Base-by-base conservation (phyloP, 2,797 vertebrate genomes). In the Antrozous pallidus region DNA sequence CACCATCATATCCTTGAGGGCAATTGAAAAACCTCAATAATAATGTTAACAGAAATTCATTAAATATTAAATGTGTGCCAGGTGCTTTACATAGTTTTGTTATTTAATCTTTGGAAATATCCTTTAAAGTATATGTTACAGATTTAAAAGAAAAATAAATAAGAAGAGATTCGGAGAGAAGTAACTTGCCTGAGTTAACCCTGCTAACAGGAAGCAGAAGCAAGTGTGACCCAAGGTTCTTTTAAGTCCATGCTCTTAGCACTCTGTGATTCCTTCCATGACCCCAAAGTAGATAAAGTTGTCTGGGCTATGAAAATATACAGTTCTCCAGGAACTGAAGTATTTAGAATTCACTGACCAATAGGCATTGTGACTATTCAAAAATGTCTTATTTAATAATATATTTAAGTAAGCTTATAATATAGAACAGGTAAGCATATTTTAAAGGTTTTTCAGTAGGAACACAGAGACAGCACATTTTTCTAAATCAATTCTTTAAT, bases 401-500 rank as follows among this genome's bases (percentile, higher is more conserved):
- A 87, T 45, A 8, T 49, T 94, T 75, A 45, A 90, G 51, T 56
- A 61, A 84, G 51, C 36, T 91, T 87, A 38, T 58, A 63, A 40
- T 38, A 74, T 22, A 88, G n/a, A 67, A 84, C 4, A 47, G 5
- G 54, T 38, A 67, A 77, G 65, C n/a, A 94, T 20, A 86, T 94
- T 51, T 82, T 83, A 63, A 78, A 85, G 54, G 33, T 86, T 83
- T 83, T 95, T 86, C 67, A 54, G 42, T 22, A 92, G 26, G 38
- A 89, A 88, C 74, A n/a, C 11, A 78, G 69, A 77, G 33, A 70
- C 40, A 63, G 65, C 11, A 22, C 65, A 31, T 7, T 71, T 92
- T 94, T 84, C 88, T 84, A 54, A 95, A 67, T 88, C 31, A 71
- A 14, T 45, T 70, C 6, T 88, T 80, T 47, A 83, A 92, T 74